These are phyloP conservation scores for Paracyclopina nana DNA, from an alignment of 1,140 invertebrate genomes.

Conservation along the genomic window DNA sequence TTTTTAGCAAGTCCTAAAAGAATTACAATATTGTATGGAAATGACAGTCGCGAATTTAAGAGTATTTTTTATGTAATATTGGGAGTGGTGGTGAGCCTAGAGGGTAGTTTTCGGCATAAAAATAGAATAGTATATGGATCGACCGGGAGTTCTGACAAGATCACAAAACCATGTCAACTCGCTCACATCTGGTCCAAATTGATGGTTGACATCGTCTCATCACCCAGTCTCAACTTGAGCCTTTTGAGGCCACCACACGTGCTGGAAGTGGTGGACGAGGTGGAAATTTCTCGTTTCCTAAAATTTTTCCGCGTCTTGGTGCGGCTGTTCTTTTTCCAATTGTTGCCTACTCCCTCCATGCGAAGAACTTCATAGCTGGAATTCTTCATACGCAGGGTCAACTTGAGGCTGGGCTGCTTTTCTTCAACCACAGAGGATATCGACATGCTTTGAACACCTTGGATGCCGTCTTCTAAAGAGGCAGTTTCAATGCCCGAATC, in stretches of 20 bases:
- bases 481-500: background rate
- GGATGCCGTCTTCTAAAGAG: background rate
- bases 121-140: too few species aligned
- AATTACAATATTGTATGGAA: too few species aligned
- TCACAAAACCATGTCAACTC: too few species aligned
- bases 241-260: background rate
- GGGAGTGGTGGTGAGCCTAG: too few species aligned
- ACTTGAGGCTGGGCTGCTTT: constrained; percentile 36
- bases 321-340: background rate
- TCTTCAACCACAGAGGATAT: background rate
- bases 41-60: too few species aligned
- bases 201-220: constrained; percentile 10
- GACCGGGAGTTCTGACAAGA: too few species aligned
- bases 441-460: background rate
- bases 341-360: constrained; percentile 9
- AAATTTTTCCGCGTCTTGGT: background rate
- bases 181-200: constrained; percentile 8
- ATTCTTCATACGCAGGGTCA: constrained; percentile 62
- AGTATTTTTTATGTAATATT: too few species aligned
- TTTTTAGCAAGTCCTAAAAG: too few species aligned
- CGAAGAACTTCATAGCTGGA: constrained; percentile 27
- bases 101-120: too few species aligned
- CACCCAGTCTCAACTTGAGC: constrained; percentile 5
- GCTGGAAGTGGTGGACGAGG: background rate
- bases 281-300: background rate